phyloP scores from a whole-genome alignment of 2,888 invertebrate species.

The Diogma glabrata region DNA sequence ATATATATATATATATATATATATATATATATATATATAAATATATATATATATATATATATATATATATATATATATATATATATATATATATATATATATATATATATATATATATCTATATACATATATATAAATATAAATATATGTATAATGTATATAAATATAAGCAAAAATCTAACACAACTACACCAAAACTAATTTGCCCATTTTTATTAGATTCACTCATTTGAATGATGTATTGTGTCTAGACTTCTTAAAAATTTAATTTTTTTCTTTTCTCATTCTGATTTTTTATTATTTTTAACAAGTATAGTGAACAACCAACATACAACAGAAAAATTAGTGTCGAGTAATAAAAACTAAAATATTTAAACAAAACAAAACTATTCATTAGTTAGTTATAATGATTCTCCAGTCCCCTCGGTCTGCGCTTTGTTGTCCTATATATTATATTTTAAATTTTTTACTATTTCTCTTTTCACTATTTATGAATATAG shows the following conservation, averaged over 20 bases:
- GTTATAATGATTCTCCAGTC: slow-evolving; percentile 2
- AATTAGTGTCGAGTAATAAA: neutral
- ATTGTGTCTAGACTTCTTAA: slow-evolving; percentile 10
- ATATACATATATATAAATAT: neutral
- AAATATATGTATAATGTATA: neutral
- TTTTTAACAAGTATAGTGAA: slow-evolving; percentile 8
- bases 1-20: slow-evolving; percentile 4
- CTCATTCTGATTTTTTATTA: slow-evolving; percentile 6
- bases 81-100: slow-evolving; percentile 1
- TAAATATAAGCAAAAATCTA: slow-evolving; percentile 3
- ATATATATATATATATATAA: slow-evolving; percentile 4
- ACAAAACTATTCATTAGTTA: slow-evolving; percentile 7
- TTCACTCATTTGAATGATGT: slow-evolving; percentile 10
- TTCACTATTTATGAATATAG: too few species aligned
- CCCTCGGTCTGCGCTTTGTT: slow-evolving; percentile 8
- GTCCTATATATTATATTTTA: too few species aligned
- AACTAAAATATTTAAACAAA: slow-evolving; percentile 1
- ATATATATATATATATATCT: neutral
- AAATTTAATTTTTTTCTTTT: too few species aligned
- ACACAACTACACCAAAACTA: slow-evolving; percentile 1
- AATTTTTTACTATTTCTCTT: too few species aligned
- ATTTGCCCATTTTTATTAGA: slow-evolving; percentile 7
- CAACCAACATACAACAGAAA: slow-evolving; percentile 3
- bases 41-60: slow-evolving; percentile 4
- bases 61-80: slow-evolving; percentile 5